Evolutionary conservation across 2,888 invertebrate species (phyloP).

Genomic region (Schizaphis graminum): DNA sequence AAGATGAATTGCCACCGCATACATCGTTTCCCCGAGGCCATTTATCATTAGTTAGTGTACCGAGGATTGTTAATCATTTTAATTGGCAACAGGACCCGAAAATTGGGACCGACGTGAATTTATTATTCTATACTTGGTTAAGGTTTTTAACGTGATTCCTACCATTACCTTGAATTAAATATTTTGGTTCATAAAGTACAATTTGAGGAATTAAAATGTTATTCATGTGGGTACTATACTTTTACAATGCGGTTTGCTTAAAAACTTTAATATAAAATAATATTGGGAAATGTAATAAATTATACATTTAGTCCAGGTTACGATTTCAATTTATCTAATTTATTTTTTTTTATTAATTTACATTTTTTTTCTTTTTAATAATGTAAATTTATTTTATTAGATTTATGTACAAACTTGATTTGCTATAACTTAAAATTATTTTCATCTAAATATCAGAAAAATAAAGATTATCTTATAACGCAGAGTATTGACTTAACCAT

Average conservation of each 20-base stretch:
- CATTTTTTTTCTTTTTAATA: background rate
- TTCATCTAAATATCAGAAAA: background rate
- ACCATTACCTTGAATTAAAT: background rate
- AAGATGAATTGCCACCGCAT: conserved; percentile 41
- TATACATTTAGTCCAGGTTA: no score
- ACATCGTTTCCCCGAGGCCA: conserved; percentile 20
- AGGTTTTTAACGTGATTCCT: conserved; percentile 2
- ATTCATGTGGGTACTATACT: background rate
- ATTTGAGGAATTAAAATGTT: background rate
- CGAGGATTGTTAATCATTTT: conserved; percentile 56
- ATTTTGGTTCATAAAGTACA: background rate
- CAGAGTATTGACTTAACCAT: background rate
- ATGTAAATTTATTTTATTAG: background rate
- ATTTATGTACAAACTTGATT: background rate
- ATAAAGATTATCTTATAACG: background rate
- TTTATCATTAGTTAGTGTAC: conserved; percentile 50
- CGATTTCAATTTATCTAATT: background rate
- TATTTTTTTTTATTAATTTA: background rate
- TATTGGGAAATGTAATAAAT: no score
- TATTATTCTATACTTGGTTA: conserved; percentile 10
- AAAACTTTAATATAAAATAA: background rate
- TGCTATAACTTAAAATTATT: background rate
- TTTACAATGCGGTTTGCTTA: background rate
- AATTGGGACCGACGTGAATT: conserved; percentile 51
- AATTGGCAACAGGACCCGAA: conserved; percentile 51